Base-by-base conservation (phyloP, 2,888 invertebrate genomes). In the Copidosoma aretas region DNA sequence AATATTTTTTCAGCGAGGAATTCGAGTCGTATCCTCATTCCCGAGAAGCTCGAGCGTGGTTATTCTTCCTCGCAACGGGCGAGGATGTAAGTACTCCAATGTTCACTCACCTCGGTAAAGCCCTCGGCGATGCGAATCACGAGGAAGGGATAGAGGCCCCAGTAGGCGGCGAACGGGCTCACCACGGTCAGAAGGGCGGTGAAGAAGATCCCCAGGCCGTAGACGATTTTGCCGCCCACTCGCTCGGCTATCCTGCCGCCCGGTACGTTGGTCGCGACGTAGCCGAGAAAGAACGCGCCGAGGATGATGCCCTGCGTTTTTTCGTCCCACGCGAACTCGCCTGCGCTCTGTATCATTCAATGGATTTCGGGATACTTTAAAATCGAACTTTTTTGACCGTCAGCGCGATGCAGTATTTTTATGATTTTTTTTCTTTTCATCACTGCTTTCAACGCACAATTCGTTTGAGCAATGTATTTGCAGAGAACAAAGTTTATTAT, bases 211-310 rank as follows among this genome's bases (percentile, higher is more conserved):
- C 94, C 94, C 43, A 93, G 81, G 19, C 94, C 94, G 79, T 92
- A 94, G 3, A 96, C 89, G 71, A 91, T 85, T 84, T 95, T 95
- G n/a, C 95, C 96, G 46, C 97, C 97, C 80, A 90, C 88, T 74
- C 90, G 86, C 84, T 94, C 94, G 1, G 97, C 94, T 85, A 96
- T 86, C 76, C 93, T 86, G 1, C 93, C 93, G 51, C 93, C 93
- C 49, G 93, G 93, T 56, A 91, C 89, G 86, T 93, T 93, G 54
- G 93, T 93, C 73, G 92, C 81, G 21, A 93, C 93, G 83, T 93
- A 93, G 73, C 93, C 93, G 81, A 93, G 90, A 82, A 94, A 94
- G 83, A 94, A 94, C 39, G 93, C 91, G 24, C 93, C 93, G 71
- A 94, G 84, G 70, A 94, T 92, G 71, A 93, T 87, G 66, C 93